Evolutionary conservation across 2,888 invertebrate species (phyloP).

Genomic region (Panzeria rudis): DNA sequence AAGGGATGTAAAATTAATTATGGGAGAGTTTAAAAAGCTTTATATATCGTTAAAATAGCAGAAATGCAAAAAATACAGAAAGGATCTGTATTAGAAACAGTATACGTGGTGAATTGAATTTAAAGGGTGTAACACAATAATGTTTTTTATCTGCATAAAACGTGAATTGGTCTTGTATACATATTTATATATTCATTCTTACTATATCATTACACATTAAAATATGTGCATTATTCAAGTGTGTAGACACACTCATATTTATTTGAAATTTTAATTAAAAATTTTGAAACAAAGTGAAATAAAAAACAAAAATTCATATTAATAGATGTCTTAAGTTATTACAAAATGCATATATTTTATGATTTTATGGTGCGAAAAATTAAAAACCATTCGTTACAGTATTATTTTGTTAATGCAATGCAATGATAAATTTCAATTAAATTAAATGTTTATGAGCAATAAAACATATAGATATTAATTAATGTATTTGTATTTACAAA

Average conservation of each 20-base stretch:
- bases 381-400: constrained; percentile 64
- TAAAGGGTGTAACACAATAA: too few relatives aligned
- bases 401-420: constrained; percentile 43
- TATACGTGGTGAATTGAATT: too few relatives aligned
- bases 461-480: constrained; percentile 47
- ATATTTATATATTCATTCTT: neutral
- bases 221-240: constrained; percentile 56
- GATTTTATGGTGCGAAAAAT: constrained; percentile 71
- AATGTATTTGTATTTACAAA: neutral
- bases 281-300: neutral
- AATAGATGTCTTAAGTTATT: constrained; percentile 50
- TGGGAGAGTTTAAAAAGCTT: too few relatives aligned
- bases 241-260: constrained; percentile 40
- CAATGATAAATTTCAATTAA: constrained; percentile 71
- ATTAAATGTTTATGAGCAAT: constrained; percentile 68
- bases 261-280: constrained; percentile 55
- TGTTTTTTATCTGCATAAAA: neutral
- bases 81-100: too few relatives aligned
- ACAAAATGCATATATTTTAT: constrained; percentile 60
- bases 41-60: too few relatives aligned
- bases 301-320: neutral
- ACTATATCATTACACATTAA: constrained; percentile 55
- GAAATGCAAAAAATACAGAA: too few relatives aligned
- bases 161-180: too few relatives aligned
- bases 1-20: too few relatives aligned